phyloP scores from a whole-genome alignment of 1,140 invertebrate genomes.

The Chrysoperla carnea region DNA sequence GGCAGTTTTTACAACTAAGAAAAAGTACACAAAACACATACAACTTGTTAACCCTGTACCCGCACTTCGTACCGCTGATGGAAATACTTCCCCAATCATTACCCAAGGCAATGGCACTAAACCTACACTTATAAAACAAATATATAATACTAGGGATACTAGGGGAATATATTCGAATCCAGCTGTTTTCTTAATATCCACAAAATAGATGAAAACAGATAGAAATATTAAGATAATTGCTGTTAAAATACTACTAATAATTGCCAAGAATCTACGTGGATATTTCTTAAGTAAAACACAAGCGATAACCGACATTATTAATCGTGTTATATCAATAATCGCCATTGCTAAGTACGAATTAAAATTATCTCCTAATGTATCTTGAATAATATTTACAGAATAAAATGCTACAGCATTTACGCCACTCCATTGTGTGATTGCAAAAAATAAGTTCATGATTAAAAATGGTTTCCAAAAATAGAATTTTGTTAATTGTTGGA shows the following conservation, averaged over 20 bases:
- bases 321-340: slow-evolving; percentile 45
- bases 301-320: slow-evolving; percentile 35
- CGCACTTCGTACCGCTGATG: slow-evolving; percentile 30
- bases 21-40: slow-evolving; percentile 44
- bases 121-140: slow-evolving; percentile 34
- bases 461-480: slow-evolving; percentile 35
- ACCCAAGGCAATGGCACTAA: slow-evolving; percentile 50
- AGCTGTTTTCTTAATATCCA: slow-evolving; percentile 13
- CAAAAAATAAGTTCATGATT: slow-evolving; percentile 37
- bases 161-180: slow-evolving; percentile 30
- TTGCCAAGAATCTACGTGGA: slow-evolving; percentile 31
- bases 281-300: slow-evolving; percentile 37
- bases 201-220: slow-evolving; percentile 22
- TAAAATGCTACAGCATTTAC: slow-evolving; percentile 57
- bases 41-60: slow-evolving; percentile 42
- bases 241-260: slow-evolving; percentile 36
- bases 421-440: slow-evolving; percentile 41
- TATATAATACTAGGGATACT: slow-evolving; percentile 31
- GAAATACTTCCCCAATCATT: slow-evolving; percentile 44
- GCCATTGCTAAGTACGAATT: slow-evolving; percentile 41
- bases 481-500: slow-evolving; percentile 17
- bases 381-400: slow-evolving; percentile 40
- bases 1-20: slow-evolving; percentile 51
- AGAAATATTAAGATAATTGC: slow-evolving; percentile 30
- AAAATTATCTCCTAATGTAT: slow-evolving; percentile 27